Conservation (phyloP, 2,113 vertebrate genomes). For the Cromileptes altivelis region DNA sequence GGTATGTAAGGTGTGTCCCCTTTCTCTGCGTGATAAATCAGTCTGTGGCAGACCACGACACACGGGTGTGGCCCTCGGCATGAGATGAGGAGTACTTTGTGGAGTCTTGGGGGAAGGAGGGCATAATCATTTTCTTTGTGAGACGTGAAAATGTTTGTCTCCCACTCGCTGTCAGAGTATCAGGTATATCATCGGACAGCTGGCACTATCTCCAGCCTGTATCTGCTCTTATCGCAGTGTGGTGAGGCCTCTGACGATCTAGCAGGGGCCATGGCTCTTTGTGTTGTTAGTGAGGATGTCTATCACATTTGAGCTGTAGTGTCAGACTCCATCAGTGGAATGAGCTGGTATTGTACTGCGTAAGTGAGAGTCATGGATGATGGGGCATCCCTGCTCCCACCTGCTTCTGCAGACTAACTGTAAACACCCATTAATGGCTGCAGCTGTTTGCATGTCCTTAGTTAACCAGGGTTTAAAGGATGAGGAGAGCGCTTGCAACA, state of each 20-base stretch:
- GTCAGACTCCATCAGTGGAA: constrained; percentile 39
- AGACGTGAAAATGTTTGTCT: constrained; percentile 57
- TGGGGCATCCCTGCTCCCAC: constrained; percentile 48
- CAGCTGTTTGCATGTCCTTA: constrained; percentile 67
- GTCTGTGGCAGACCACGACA: constrained; percentile 58
- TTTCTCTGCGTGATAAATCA: constrained; percentile 73
- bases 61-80: constrained; percentile 58
- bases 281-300: constrained; percentile 24
- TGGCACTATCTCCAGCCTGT: constrained; percentile 39
- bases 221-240: constrained; percentile 42
- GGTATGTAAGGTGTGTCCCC: constrained; percentile 67
- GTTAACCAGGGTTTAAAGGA: constrained; percentile 72
- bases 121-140: constrained; percentile 45
- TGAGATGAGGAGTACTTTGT: constrained; percentile 64
- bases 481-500: constrained; percentile 44
- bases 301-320: constrained; percentile 24
- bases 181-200: constrained; percentile 27
- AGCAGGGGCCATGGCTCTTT: constrained; percentile 39
- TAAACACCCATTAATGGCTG: constrained; percentile 64
- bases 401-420: constrained; percentile 51
- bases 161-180: constrained; percentile 8
- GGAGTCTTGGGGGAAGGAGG: constrained; percentile 36
- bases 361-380: constrained; percentile 37
- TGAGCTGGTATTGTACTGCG: constrained; percentile 35
- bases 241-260: constrained; percentile 34